phyloP scores from a whole-genome alignment of 2,888 invertebrate species.

The Onthophagus sagittarius region DNA sequence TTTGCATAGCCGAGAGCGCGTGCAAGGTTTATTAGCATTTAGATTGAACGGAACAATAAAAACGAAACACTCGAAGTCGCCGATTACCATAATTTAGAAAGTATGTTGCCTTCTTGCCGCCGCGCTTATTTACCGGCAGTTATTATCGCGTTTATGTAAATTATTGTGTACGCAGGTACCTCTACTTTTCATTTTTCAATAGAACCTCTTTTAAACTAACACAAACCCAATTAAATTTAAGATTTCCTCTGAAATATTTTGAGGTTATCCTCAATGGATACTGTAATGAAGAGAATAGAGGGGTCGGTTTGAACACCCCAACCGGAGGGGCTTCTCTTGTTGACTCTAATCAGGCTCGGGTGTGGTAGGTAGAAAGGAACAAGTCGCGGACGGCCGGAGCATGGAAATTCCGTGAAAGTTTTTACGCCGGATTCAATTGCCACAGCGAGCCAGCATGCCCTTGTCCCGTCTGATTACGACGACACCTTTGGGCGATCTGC shows the following conservation, averaged over 20 bases:
- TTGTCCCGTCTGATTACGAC: conserved; percentile 32
- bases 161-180: background rate
- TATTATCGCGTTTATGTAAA: conserved; percentile 11
- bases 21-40: conserved; percentile 10
- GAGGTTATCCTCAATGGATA: conserved; percentile 35
- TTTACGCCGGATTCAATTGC: conserved; percentile 30
- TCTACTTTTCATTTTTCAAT: background rate
- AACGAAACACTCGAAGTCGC: conserved; percentile 9
- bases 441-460: conserved; percentile 14
- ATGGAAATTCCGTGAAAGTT: conserved; percentile 32
- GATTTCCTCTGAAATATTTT: conserved; percentile 34
- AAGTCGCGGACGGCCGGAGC: conserved; percentile 28
- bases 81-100: conserved; percentile 13
- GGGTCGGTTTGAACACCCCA: conserved; percentile 14
- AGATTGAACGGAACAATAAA: conserved; percentile 10
- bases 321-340: conserved; percentile 25
- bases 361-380: conserved; percentile 29
- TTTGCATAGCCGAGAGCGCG: background rate
- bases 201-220: background rate
- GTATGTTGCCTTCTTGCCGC: conserved; percentile 2
- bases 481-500: conserved; percentile 22
- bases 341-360: conserved; percentile 35
- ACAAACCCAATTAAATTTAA: too few relatives aligned
- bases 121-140: conserved; percentile 4
- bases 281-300: conserved; percentile 37